Evolutionary conservation across 2,888 invertebrate genomes (phyloP).

Genomic region (Agrochola lychnidis): DNA sequence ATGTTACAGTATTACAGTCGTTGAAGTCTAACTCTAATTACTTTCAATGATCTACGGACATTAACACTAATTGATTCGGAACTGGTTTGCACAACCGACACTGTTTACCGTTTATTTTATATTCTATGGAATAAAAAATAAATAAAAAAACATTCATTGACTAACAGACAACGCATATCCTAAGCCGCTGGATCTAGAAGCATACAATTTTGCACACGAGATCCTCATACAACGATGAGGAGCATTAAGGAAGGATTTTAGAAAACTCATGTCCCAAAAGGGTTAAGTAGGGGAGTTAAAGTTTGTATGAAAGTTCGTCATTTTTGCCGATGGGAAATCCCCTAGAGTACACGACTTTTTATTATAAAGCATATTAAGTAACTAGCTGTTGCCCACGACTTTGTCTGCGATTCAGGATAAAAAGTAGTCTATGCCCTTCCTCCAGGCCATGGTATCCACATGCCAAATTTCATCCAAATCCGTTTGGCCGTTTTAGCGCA

Average conservation of each 20-base stretch:
- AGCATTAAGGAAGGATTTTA: background rate
- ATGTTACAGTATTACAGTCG: slow-evolving; percentile 7
- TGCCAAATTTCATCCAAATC: too few species aligned
- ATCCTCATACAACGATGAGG: background rate
- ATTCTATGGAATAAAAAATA: too few species aligned
- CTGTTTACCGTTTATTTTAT: background rate
- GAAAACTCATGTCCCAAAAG: background rate
- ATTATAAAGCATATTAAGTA: too few species aligned
- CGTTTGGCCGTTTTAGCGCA: too few species aligned
- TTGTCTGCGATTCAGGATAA: too few species aligned
- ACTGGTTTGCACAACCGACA: slow-evolving; percentile 30
- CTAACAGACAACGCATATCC: background rate
- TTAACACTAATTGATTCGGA: slow-evolving; percentile 37
- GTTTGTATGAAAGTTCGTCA: too few species aligned
- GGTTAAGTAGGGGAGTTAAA: too few species aligned
- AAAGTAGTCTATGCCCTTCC: too few species aligned
- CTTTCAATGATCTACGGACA: slow-evolving; percentile 28
- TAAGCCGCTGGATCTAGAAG: background rate
- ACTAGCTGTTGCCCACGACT: too few species aligned
- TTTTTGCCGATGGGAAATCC: too few species aligned
- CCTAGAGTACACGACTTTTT: too few species aligned
- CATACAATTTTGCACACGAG: background rate
- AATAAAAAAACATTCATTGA: background rate
- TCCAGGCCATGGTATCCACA: too few species aligned
- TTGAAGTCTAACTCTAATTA: slow-evolving; percentile 23